Base-by-base conservation (phyloP, 2,888 invertebrate species). In the Tortrix viridana region DNA sequence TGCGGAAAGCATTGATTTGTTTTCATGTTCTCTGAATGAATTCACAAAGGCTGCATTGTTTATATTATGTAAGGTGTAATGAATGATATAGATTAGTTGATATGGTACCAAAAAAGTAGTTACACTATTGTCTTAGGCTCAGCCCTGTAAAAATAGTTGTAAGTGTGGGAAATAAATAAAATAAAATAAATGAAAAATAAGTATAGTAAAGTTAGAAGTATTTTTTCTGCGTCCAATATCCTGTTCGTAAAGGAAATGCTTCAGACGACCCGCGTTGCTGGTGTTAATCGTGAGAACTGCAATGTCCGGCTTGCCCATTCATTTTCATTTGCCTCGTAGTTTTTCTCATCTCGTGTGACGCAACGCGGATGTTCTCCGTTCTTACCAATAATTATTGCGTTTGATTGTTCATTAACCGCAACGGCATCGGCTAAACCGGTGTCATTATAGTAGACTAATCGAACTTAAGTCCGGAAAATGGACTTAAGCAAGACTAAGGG, bases 241-340 rank as follows among this genome's bases (percentile, higher is more conserved):
- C 62, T 63, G 57, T 47, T 52, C 38, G 22, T 20, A 38, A 47
- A 52, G 62, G 62, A 63, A 63, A 57, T 41, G 57, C 46, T 32
- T 32, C 32, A 12, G 32, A 6, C 18, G 49, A n/a, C 19, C 47
- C 48, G 57, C 46, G 41, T 22, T 52, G 52, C 63, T 19, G 53
- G 22, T 50, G 76, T 81, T 81, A 78, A 79, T 77, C 86, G 89
- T 89, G 89, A 81, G 89, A 90, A 89, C 81, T 78, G 72, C 78
- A 67, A 85, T 80, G 85, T 90, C 91, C 91, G 91, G 85, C 85
- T 86, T 72, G 76, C 80, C 85, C 84, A 88, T 89, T 89, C 81
- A 88, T 88, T 88, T 89, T 88, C 85, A 82, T 86, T 77, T 73
- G 74, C 67, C 72, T 69, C 72, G 69, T 70, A 80, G 84, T 90